Conservation (phyloP, 2,113 vertebrate genomes). For the Anoplopoma fimbria region DNA sequence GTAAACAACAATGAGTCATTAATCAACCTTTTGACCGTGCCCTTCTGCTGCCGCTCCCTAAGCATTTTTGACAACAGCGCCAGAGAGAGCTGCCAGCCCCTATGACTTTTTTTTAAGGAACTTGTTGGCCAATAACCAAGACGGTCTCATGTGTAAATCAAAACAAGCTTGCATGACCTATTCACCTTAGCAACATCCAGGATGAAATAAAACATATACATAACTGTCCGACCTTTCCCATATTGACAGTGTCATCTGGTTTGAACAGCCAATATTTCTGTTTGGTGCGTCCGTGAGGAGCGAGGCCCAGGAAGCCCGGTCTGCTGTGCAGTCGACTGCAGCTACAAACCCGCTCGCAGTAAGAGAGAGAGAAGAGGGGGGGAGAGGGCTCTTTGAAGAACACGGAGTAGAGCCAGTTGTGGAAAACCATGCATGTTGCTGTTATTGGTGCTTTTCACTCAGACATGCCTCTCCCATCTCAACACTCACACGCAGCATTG, state of each 20-base stretch:
- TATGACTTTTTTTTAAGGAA: conserved; percentile 67
- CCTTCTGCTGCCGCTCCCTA: conserved; percentile 62
- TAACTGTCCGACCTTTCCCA: conserved; percentile 45
- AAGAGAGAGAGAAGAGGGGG: neutral
- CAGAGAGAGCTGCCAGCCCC: conserved; percentile 65
- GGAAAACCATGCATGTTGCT: conserved; percentile 64
- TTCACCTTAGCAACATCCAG: conserved; percentile 63
- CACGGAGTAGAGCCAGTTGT: conserved; percentile 59
- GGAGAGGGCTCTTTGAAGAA: conserved; percentile 67
- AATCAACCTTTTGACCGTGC: conserved; percentile 74
- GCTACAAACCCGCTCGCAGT: conserved; percentile 18
- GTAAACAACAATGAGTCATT: conserved; percentile 71
- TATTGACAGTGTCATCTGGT: conserved; percentile 67
- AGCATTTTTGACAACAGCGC: conserved; percentile 49
- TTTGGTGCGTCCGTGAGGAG: conserved; percentile 39
- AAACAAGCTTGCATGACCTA: conserved; percentile 56
- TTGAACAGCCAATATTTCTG: conserved; percentile 53
- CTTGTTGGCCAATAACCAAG: conserved; percentile 57
- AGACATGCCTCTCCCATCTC: conserved; percentile 53
- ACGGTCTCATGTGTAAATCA: conserved; percentile 57
- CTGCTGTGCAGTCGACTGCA: conserved; percentile 10
- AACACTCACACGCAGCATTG: conserved; percentile 63
- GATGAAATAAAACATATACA: conserved; percentile 59
- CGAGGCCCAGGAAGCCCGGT: conserved; percentile 7
- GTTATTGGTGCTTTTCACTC: conserved; percentile 64